Percentiles rank a stretch among this genome's conserved stretches.
Evolutionary conservation across 2,888 invertebrate species (phyloP).

Genomic region (Cryptocephalus moraei): DNA sequence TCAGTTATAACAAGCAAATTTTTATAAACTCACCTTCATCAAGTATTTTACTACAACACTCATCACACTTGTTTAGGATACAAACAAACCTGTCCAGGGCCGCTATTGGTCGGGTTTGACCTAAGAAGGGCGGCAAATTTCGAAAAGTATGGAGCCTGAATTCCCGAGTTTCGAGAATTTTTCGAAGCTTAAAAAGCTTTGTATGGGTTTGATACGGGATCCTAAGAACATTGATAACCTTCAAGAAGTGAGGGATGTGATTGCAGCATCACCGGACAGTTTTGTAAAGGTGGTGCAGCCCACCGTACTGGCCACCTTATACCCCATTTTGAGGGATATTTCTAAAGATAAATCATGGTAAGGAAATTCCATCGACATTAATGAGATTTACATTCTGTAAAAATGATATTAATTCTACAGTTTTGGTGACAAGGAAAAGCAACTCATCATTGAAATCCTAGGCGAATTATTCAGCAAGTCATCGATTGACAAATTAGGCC

Average conservation of each 20-base stretch:
- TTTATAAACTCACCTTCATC: too few relatives aligned
- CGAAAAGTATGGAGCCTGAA: conserved; percentile 3
- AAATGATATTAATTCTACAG: conserved; percentile 9
- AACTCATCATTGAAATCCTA: conserved; percentile 43
- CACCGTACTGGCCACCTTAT: conserved; percentile 19
- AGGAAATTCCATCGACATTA: background rate
- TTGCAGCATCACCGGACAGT: conserved; percentile 11
- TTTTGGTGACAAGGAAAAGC: conserved; percentile 37
- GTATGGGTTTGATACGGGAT: conserved; percentile 17
- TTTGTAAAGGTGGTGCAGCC: conserved; percentile 18
- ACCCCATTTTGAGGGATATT: conserved; percentile 21
- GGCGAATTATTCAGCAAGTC: conserved; percentile 41
- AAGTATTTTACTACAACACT: too few relatives aligned
- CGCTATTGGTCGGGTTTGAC: too few relatives aligned
- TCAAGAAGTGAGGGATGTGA: conserved; percentile 13
- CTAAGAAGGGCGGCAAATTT: too few relatives aligned
- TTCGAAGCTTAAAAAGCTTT: conserved; percentile 13
- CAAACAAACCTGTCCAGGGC: too few relatives aligned
- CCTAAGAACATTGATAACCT: conserved; percentile 17
- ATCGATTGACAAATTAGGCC: conserved; percentile 39
- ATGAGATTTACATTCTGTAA: background rate
- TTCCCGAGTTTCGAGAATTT: conserved; percentile 14
- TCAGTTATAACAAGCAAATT: too few relatives aligned
- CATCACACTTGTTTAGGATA: too few relatives aligned
- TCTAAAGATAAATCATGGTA: conserved; percentile 19